Evolutionary conservation across 2,888 invertebrate species (phyloP).

Genomic region (Leptopilina syphax): DNA sequence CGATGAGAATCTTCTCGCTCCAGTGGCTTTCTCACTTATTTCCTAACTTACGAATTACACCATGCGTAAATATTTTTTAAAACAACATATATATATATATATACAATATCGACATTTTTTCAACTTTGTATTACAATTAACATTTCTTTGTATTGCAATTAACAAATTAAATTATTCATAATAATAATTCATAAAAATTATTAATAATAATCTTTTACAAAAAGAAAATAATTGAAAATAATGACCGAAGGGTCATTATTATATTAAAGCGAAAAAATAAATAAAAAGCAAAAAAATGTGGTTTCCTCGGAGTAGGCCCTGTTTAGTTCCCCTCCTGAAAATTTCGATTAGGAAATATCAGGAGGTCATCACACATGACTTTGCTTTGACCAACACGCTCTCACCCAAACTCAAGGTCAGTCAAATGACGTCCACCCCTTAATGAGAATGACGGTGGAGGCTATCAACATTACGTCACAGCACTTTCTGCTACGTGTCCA

Average conservation of each 20-base stretch:
- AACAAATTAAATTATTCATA: not conserved
- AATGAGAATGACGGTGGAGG: conserved; percentile 28
- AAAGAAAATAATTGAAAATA: no score
- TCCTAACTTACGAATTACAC: conserved; percentile 41
- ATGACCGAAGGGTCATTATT: no score
- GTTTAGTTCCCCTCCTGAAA: conserved; percentile 15
- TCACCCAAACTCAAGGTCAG: conserved; percentile 31
- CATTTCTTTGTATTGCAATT: not conserved
- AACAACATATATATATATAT: conserved; percentile 29
- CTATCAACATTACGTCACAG: conserved; percentile 17
- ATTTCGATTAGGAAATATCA: not conserved
- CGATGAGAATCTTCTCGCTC: conserved; percentile 58
- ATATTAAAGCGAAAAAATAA: no score
- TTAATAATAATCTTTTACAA: no score
- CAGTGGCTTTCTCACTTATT: conserved; percentile 57
- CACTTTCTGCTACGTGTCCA: conserved; percentile 35
- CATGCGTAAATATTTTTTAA: conserved; percentile 47
- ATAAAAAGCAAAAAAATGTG: conserved; percentile 9
- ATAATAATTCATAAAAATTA: no score
- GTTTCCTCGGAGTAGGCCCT: conserved; percentile 35
- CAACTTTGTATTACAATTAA: not conserved
- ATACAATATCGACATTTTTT: conserved; percentile 51
- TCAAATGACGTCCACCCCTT: not conserved
- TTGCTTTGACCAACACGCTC: conserved; percentile 40
- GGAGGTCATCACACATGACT: conserved; percentile 30